phyloP scores from a whole-genome alignment of 2,113 vertebrate genomes.

The Fregetta grallaria region DNA sequence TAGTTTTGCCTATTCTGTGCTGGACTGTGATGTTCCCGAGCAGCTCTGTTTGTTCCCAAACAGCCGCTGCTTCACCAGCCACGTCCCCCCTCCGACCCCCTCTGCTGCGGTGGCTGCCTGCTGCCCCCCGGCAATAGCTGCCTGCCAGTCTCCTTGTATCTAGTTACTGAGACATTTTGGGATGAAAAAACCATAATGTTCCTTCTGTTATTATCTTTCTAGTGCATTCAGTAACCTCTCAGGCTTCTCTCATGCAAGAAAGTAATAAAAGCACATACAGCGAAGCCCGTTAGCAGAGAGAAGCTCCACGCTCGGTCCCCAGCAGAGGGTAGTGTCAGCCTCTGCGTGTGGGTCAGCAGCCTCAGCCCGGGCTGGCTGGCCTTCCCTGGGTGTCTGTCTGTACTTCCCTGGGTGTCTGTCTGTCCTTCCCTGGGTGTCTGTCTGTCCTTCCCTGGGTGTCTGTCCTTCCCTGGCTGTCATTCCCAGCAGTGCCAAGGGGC shows the following conservation, averaged over 20 bases:
- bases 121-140: neutral
- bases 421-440: neutral
- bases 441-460: neutral
- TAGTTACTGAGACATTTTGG: fast-evolving
- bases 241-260: neutral
- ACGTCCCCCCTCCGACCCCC: fast-evolving
- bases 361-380: neutral
- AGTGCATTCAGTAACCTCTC: fast-evolving
- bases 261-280: fast-evolving
- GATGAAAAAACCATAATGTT: fast-evolving
- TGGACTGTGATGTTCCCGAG: neutral
- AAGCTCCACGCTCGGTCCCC: neutral
- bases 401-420: neutral
- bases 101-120: neutral
- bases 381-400: neutral
- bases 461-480: neutral
- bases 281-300: fast-evolving
- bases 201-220: neutral
- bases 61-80: neutral
- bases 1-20: neutral
- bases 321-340: constrained; percentile 61
- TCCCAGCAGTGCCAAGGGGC: neutral
- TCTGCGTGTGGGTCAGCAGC: neutral
- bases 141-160: neutral
- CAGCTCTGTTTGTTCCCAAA: neutral